Conservation (phyloP, 2,888 invertebrate species). For the Lymantria dispar region DNA sequence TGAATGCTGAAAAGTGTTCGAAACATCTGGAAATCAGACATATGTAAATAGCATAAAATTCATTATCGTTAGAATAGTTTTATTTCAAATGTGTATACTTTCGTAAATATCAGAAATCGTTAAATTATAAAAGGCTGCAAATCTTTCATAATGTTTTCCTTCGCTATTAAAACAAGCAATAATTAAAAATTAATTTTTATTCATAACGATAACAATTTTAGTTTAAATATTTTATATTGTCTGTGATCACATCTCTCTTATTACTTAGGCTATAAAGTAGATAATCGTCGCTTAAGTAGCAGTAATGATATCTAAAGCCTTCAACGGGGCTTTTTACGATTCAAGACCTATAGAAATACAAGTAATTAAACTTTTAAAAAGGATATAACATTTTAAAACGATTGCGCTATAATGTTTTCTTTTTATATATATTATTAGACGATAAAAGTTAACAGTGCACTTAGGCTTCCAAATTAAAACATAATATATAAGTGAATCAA, state of each 20-base stretch:
- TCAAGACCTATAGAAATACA: constrained; percentile 47
- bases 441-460: constrained; percentile 25
- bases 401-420: constrained; percentile 26
- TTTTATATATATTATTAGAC: constrained; percentile 40
- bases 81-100: no score
- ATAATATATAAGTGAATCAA: no score
- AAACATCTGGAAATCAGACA: no score
- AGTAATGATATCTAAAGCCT: constrained; percentile 52
- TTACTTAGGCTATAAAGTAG: constrained; percentile 40
- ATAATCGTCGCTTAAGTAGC: constrained; percentile 57
- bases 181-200: neutral
- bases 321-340: constrained; percentile 53
- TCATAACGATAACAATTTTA: neutral
- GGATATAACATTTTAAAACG: constrained; percentile 36
- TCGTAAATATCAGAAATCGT: no score
- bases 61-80: no score
- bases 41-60: no score
- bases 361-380: constrained; percentile 54
- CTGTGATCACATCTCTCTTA: constrained; percentile 25
- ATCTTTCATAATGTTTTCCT: no score
- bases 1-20: no score
- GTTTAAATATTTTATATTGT: constrained; percentile 11
- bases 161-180: no score
- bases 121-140: no score
- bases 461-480: constrained; percentile 31